A percentile compares a stretch with the other conserved stretches of the same genome.
Conservation (phyloP, 2,797 vertebrate species). For the Ctenochaetus hawaiiensis region DNA sequence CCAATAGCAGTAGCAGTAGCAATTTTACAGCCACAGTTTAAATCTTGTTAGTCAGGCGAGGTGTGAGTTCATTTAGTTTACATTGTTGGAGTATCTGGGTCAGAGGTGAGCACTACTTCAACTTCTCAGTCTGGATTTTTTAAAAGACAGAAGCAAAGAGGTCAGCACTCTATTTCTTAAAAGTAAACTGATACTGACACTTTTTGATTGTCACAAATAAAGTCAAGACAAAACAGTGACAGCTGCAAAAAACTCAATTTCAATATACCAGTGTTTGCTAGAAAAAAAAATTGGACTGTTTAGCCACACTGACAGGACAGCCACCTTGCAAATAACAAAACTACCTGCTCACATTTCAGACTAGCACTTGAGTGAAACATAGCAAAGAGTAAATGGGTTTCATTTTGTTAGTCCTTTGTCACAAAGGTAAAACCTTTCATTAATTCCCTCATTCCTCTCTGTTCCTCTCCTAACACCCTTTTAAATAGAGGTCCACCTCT, state of each 20-base stretch:
- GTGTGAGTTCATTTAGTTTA: not conserved
- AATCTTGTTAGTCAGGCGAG: not conserved
- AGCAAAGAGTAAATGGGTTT: conserved; percentile 11
- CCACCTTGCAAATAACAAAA: conserved; percentile 18
- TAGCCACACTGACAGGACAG: conserved; percentile 2
- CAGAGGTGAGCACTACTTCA: conserved; percentile 11
- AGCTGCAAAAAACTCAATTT: conserved; percentile 24
- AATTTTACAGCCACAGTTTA: too few species aligned
- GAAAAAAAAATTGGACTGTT: not conserved
- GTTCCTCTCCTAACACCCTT: conserved; percentile 18
- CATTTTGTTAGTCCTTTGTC: conserved; percentile 27
- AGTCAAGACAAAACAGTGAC: conserved; percentile 20
- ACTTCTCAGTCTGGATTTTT: conserved; percentile 5
- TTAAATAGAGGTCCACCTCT: conserved; percentile 18
- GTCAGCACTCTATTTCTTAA: conserved; percentile 38
- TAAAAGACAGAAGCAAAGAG: conserved; percentile 18
- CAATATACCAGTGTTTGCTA: conserved; percentile 17
- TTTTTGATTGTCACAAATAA: conserved; percentile 30
- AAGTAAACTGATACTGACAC: conserved; percentile 39
- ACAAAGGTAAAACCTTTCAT: conserved; percentile 28
- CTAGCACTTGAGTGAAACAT: conserved; percentile 8
- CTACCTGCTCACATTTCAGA: not conserved
- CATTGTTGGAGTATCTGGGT: conserved; percentile 17
- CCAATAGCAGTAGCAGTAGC: too few species aligned
- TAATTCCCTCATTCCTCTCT: not conserved